phyloP scores from a whole-genome alignment of 2,113 vertebrate genomes.

The Charadrius vociferus region DNA sequence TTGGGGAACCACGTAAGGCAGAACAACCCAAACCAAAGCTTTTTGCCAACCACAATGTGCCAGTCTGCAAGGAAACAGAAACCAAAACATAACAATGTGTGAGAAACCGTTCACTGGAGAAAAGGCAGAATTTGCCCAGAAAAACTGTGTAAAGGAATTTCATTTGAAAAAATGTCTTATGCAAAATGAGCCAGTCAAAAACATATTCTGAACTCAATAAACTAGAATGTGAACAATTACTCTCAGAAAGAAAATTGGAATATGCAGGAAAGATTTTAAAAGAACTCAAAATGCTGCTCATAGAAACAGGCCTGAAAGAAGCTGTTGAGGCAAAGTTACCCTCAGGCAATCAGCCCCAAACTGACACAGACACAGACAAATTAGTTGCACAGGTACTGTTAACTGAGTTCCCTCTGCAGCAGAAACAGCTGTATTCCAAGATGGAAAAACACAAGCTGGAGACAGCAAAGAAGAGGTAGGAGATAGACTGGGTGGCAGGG shows the following conservation, averaged over 20 bases:
- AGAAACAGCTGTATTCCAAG: neutral
- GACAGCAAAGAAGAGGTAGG: neutral
- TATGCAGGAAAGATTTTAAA: neutral
- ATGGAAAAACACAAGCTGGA: neutral
- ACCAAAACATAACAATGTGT: neutral
- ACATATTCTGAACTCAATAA: neutral
- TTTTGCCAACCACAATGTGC: neutral
- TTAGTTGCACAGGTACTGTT: neutral
- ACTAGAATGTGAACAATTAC: neutral
- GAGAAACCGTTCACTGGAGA: neutral
- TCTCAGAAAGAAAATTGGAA: neutral
- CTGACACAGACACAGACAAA: slow-evolving; percentile 12
- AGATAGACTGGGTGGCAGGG: neutral
- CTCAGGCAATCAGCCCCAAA: slow-evolving; percentile 4
- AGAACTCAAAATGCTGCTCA: neutral
- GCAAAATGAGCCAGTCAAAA: neutral
- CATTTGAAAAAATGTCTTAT: neutral
- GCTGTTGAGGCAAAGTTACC: slow-evolving; percentile 5
- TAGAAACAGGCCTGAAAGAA: neutral
- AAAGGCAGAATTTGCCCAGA: neutral
- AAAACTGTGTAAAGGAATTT: neutral
- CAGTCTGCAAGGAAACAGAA: neutral
- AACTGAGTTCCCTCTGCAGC: neutral
- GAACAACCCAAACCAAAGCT: neutral
- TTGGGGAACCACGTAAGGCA: neutral